phyloP scores from a whole-genome alignment of 1,140 invertebrate species.

The Chymomyza costata region DNA sequence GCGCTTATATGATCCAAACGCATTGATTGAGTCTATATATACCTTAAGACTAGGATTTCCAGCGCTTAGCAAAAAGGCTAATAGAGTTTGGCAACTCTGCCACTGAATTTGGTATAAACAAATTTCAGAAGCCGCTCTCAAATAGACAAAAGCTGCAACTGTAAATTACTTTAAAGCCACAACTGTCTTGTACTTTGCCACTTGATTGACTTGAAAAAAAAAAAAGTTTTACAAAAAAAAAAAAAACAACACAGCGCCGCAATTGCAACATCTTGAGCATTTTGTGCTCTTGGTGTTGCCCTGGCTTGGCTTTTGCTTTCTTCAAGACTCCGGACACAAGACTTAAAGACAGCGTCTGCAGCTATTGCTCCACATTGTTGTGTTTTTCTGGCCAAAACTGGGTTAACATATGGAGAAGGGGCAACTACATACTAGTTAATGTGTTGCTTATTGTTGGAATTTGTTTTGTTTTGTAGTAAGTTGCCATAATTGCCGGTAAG shows the following conservation, averaged over 20 bases:
- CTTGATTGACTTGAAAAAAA: too few relatives aligned
- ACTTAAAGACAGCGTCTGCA: background rate
- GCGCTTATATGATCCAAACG: too few relatives aligned
- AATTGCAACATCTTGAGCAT: constrained; percentile 33
- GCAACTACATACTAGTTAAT: constrained; percentile 5
- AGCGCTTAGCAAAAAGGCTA: too few relatives aligned
- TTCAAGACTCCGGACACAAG: constrained; percentile 31
- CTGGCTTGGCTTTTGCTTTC: constrained; percentile 48
- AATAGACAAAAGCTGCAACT: too few relatives aligned
- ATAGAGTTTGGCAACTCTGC: too few relatives aligned
- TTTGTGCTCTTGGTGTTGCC: constrained; percentile 8
- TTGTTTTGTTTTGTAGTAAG: constrained; percentile 8
- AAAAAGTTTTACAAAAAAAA: too few relatives aligned
- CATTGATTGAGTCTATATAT: too few relatives aligned
- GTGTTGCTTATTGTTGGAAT: constrained; percentile 38
- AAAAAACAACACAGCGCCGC: constrained; percentile 31
- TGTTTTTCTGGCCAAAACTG: background rate
- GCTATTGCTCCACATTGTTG: constrained; percentile 35
- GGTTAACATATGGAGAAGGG: constrained; percentile 5
- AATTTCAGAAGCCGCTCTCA: too few relatives aligned
- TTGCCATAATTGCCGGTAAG: constrained; percentile 13
- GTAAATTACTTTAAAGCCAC: too few relatives aligned
- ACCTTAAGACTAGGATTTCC: too few relatives aligned
- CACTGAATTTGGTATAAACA: too few relatives aligned
- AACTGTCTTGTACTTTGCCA: too few relatives aligned